Conservation (phyloP, 2,797 vertebrate genomes). For the Sandelia bainsii region DNA sequence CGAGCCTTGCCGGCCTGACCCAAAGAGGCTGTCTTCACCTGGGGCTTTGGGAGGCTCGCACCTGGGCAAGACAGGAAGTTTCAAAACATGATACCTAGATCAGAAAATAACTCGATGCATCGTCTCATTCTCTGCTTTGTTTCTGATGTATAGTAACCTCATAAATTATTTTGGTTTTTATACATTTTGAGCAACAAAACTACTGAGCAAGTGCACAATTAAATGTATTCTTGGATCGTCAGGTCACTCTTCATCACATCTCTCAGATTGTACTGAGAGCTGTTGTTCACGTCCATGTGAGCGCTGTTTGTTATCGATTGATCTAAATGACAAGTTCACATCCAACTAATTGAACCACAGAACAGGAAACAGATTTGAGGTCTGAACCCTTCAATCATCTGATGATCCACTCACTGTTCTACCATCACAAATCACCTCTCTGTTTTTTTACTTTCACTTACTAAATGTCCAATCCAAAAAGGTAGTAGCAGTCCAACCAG, state of each 20-base stretch:
- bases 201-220: too few species aligned
- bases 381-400: slow-evolving; percentile 1
- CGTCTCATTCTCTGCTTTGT: not conserved
- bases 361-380: slow-evolving; percentile 18
- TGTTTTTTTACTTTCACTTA: not conserved
- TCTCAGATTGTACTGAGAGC: not conserved
- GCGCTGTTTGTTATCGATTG: slow-evolving; percentile 26
- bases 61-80: slow-evolving; percentile 72
- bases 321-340: slow-evolving; percentile 30
- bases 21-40: slow-evolving; percentile 94
- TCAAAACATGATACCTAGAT: not conserved
- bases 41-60: slow-evolving; percentile 90
- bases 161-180: not conserved
- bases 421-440: not conserved
- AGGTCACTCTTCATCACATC: not conserved
- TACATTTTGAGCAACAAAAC: not conserved
- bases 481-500: too few species aligned
- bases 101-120: too few species aligned
- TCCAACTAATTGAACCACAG: slow-evolving; percentile 14
- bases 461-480: too few species aligned
- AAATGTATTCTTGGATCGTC: slow-evolving; percentile 4
- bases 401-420: not conserved
- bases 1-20: slow-evolving; percentile 93
- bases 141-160: not conserved
- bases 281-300: not conserved